These are phyloP conservation scores for Myioborus miniatus DNA, from an alignment of 2,797 vertebrate species.

Conservation along the genomic window DNA sequence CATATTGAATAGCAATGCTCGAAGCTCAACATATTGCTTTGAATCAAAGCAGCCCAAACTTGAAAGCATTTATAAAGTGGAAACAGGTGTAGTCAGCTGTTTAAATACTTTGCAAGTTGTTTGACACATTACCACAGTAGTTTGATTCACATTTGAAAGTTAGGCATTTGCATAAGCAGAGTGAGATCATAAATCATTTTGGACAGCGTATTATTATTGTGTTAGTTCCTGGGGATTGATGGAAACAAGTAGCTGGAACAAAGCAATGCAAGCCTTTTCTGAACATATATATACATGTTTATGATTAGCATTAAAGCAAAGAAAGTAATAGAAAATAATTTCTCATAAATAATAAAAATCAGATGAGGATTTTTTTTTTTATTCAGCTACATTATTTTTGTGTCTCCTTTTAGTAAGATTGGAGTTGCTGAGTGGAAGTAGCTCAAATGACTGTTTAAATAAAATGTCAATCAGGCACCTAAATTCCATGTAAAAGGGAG, in stretches of 20 bases:
- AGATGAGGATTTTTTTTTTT: not conserved
- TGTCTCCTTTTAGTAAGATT: not conserved
- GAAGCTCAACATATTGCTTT: slow-evolving; percentile 67
- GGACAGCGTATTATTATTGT: slow-evolving; percentile 63
- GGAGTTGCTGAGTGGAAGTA: not conserved
- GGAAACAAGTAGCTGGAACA: slow-evolving; percentile 59
- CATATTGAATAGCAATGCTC: slow-evolving; percentile 58
- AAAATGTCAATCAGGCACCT: not conserved
- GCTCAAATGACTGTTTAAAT: not conserved
- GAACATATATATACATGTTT: not conserved
- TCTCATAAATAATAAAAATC: slow-evolving; percentile 6
- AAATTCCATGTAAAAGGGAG: not conserved
- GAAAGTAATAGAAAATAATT: not conserved
- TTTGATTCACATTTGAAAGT: slow-evolving; percentile 72
- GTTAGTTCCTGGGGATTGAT: slow-evolving; percentile 49
- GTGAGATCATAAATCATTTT: slow-evolving; percentile 80
- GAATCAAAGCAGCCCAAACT: slow-evolving; percentile 68
- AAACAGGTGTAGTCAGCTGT: slow-evolving; percentile 79
- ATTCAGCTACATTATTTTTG: not conserved
- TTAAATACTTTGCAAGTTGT: slow-evolving; percentile 70
- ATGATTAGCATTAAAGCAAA: not conserved
- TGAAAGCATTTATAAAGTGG: slow-evolving; percentile 76
- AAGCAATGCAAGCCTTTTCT: not conserved
- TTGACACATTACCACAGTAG: slow-evolving; percentile 74
- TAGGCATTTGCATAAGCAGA: slow-evolving; percentile 71